A percentile compares a stretch with the other conserved stretches of the same genome.
Conservation (phyloP, 2,113 vertebrate genomes). For the Mesitornis unicolor region DNA sequence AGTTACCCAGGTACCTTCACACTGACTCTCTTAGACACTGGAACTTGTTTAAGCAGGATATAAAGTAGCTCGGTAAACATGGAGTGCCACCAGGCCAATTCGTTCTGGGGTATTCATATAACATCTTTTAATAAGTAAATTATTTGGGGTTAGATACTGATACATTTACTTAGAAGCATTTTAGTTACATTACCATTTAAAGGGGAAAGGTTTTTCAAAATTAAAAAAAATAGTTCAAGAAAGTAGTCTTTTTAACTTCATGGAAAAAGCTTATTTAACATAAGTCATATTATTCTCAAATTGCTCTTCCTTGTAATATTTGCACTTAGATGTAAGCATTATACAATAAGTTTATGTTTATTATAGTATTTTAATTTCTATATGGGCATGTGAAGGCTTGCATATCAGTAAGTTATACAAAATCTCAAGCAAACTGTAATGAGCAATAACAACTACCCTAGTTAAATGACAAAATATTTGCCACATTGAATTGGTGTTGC, state of each 20-base stretch:
- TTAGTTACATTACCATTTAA: not conserved
- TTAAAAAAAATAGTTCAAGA: not conserved
- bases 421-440: not conserved
- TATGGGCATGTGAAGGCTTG: not conserved
- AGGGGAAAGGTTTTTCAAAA: not conserved
- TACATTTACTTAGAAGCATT: not conserved
- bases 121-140: not conserved
- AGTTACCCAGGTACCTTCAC: not conserved
- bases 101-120: not conserved
- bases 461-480: conserved; percentile 32
- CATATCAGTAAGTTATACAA: not conserved
- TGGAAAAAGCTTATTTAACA: not conserved
- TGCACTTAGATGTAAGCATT: not conserved
- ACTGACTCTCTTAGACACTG: not conserved
- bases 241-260: not conserved
- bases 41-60: not conserved
- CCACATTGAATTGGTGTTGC: not conserved
- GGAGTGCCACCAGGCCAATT: not conserved
- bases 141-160: not conserved
- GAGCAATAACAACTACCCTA: not conserved
- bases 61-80: not conserved
- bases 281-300: not conserved
- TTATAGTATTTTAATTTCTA: not conserved
- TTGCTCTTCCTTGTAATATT: not conserved
- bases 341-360: not conserved